Evolutionary conservation across 2,797 vertebrate species (phyloP).

Genomic region (Notolepis coatsorum): DNA sequence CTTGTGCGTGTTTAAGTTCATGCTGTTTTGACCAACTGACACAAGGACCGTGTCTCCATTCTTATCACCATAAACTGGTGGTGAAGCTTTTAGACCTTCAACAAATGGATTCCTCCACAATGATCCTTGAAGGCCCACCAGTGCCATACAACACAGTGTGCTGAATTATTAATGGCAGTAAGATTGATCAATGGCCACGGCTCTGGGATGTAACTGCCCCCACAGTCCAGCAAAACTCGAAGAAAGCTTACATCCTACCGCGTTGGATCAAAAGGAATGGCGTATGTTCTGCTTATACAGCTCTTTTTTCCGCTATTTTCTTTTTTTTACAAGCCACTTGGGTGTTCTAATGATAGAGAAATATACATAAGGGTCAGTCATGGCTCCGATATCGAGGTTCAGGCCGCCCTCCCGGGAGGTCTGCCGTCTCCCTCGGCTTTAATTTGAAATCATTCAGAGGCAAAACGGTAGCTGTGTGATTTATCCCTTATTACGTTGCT

Average conservation of each 20-base stretch:
- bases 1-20: not conserved
- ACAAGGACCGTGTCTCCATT: not conserved
- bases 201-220: constrained; percentile 38
- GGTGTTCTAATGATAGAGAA: constrained; percentile 62
- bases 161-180: constrained; percentile 63
- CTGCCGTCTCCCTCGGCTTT: constrained; percentile 64
- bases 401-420: constrained; percentile 65
- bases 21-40: constrained; percentile 7
- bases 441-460: constrained; percentile 74
- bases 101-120: constrained; percentile 42
- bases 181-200: constrained; percentile 47
- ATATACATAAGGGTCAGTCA: constrained; percentile 67
- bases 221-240: constrained; percentile 48
- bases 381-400: too few species aligned
- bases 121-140: constrained; percentile 29
- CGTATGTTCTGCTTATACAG: constrained; percentile 59
- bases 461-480: constrained; percentile 76
- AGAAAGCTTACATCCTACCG: constrained; percentile 47
- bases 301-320: constrained; percentile 29
- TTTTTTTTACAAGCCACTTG: constrained; percentile 45
- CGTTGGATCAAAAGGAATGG: constrained; percentile 68
- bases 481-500: constrained; percentile 77
- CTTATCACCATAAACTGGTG: not conserved
- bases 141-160: constrained; percentile 51
- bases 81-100: constrained; percentile 33